Percentiles rank a stretch among this genome's conserved stretches.
phyloP scores from a whole-genome alignment of 2,888 invertebrate species.

The Allacma fusca region DNA sequence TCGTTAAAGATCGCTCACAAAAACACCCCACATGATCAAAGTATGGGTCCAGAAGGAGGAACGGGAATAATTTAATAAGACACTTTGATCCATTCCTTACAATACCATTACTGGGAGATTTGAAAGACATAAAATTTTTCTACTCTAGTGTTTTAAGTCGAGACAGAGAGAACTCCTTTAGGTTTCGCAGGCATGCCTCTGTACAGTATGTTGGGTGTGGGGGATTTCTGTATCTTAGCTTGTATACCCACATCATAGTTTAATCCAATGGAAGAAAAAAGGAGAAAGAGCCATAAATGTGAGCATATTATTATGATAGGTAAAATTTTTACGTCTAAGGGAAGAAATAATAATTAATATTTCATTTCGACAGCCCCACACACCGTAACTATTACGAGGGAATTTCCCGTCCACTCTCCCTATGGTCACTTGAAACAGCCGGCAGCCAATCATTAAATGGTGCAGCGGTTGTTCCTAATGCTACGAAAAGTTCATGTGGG shows the following conservation, averaged over 20 bases:
- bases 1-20: not conserved
- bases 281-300: constrained; percentile 18
- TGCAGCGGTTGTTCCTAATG: constrained; percentile 39
- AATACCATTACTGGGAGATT: not conserved
- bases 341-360: constrained; percentile 53
- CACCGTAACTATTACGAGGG: constrained; percentile 7
- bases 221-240: no score
- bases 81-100: constrained; percentile 19
- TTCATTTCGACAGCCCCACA: constrained; percentile 43
- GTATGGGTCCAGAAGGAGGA: not conserved
- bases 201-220: no score
- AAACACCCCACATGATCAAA: not conserved
- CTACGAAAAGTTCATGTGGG: constrained; percentile 6
- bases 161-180: no score
- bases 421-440: constrained; percentile 4
- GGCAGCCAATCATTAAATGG: constrained; percentile 28
- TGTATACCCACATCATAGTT: not conserved
- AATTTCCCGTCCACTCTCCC: not conserved
- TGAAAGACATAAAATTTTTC: no score
- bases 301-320: constrained; percentile 17
- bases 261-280: no score
- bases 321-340: constrained; percentile 13
- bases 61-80: not conserved
- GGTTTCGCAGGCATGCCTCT: no score
- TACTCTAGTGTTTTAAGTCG: no score